phyloP scores from a whole-genome alignment of 2,113 vertebrate genomes.

The Excalfactoria chinensis region DNA sequence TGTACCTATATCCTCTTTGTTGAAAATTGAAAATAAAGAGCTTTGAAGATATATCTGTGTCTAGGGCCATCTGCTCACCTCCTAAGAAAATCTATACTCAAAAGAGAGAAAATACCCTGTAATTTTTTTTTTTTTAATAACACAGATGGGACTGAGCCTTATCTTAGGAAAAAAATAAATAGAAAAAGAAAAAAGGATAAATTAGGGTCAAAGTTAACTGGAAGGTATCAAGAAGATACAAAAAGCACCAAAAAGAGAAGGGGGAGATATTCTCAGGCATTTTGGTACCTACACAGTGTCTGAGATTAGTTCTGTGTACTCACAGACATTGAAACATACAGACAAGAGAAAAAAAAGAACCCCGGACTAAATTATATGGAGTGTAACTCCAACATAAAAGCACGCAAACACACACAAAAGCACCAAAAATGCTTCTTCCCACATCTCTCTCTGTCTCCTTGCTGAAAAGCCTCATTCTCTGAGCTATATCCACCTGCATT shows the following conservation, averaged over 20 bases:
- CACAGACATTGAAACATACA: constrained; percentile 22
- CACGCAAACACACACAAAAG: constrained; percentile 8
- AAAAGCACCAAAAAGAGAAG: neutral
- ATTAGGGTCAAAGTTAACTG: constrained; percentile 30
- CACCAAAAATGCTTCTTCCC: constrained; percentile 68
- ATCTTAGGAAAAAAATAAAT: neutral
- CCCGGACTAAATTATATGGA: constrained; percentile 34
- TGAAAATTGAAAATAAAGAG: constrained; percentile 34
- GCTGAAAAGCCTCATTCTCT: constrained; percentile 2
- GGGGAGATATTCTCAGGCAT: neutral
- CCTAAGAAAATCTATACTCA: constrained; percentile 18
- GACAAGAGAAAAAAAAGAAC: constrained; percentile 22
- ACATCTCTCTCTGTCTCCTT: constrained; percentile 43
- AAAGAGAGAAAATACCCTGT: constrained; percentile 43
- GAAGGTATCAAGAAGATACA: constrained; percentile 1
- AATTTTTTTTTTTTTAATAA: constrained; percentile 10
- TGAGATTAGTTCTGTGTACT: constrained; percentile 31
- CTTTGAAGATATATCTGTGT: constrained; percentile 35
- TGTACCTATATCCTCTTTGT: neutral
- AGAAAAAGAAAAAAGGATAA: neutral
- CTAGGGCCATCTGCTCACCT: constrained; percentile 46
- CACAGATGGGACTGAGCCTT: neutral
- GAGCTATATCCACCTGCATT: neutral
- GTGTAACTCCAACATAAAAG: constrained; percentile 42
- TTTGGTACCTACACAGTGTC: neutral